Evolutionary conservation across 1,140 invertebrate species (phyloP).

Genomic region (Trialeurodes vaporariorum): DNA sequence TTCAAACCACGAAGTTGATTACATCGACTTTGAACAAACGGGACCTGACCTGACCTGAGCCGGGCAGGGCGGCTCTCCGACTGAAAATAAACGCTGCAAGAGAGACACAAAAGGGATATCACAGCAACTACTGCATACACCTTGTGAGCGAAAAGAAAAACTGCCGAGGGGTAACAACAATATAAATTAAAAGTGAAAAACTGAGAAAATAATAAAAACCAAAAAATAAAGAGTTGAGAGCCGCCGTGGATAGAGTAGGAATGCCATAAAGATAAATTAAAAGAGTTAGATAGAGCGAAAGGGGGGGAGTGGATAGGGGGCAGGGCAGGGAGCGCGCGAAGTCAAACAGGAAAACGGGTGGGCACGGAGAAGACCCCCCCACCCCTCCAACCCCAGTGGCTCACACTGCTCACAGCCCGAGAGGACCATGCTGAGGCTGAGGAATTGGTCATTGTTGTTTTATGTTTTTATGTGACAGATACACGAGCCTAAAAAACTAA

Average conservation of each 20-base stretch:
- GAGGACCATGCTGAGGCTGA: not conserved
- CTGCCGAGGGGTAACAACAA: not conserved
- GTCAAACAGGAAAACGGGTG: too few relatives aligned
- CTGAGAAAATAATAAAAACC: not conserved
- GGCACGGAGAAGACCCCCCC: too few relatives aligned
- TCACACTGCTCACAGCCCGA: too few relatives aligned
- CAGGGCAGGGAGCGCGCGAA: too few relatives aligned
- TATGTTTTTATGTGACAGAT: not conserved
- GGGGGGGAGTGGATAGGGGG: slow-evolving; percentile 2
- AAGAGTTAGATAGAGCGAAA: slow-evolving; percentile 5
- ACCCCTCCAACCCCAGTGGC: too few relatives aligned
- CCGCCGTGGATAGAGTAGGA: slow-evolving; percentile 4
- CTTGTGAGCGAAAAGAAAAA: not conserved
- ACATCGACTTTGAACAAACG: too few relatives aligned
- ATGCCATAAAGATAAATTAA: not conserved
- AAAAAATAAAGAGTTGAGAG: not conserved
- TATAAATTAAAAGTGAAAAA: not conserved
- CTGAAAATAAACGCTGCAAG: too few relatives aligned
- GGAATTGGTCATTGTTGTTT: not conserved
- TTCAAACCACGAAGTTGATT: too few relatives aligned
- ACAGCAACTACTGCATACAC: too few relatives aligned
- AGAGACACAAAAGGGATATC: too few relatives aligned
- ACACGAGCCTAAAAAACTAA: not conserved
- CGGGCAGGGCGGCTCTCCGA: too few relatives aligned
- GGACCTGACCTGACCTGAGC: too few relatives aligned